These are phyloP conservation scores for Pempheris klunzingeri DNA, from an alignment of 2,797 vertebrate species.

Conservation along the genomic window DNA sequence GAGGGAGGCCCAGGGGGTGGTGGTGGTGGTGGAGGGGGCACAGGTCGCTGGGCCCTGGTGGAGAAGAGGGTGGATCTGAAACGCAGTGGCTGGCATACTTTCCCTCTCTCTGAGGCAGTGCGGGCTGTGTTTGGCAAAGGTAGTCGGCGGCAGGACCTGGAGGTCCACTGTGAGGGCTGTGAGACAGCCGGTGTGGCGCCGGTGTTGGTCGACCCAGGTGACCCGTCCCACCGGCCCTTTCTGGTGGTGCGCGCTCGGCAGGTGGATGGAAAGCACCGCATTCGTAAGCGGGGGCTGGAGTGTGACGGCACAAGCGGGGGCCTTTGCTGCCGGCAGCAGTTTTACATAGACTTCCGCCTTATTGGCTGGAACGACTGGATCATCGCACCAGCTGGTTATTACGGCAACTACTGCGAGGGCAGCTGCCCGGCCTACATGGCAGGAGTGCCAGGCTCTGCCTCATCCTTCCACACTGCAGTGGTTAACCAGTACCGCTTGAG, in stretches of 20 bases:
- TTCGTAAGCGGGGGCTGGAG: slow-evolving; percentile 96
- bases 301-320: slow-evolving; percentile 95
- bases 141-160: slow-evolving; percentile 93
- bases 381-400: slow-evolving; percentile 98
- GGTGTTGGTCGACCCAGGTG: slow-evolving; percentile 90
- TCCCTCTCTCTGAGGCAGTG: slow-evolving; percentile 93
- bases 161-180: slow-evolving; percentile 94
- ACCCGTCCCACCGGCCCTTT: slow-evolving; percentile 96
- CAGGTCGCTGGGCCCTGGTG: slow-evolving; percentile 88
- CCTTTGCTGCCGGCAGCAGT: slow-evolving; percentile 97
- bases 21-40: slow-evolving; percentile 48
- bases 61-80: slow-evolving; percentile 97
- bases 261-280: slow-evolving; percentile 93
- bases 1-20: slow-evolving; percentile 73
- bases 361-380: slow-evolving; percentile 99
- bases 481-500: slow-evolving; percentile 99
- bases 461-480: slow-evolving; percentile 98
- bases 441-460: slow-evolving; percentile 94
- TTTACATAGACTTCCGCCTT: slow-evolving; percentile 98
- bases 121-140: slow-evolving; percentile 91
- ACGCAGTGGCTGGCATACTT: slow-evolving; percentile 98
- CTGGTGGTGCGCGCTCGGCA: slow-evolving; percentile 94
- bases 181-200: slow-evolving; percentile 89
- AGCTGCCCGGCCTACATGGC: slow-evolving; percentile 98
- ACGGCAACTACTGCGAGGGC: slow-evolving; percentile 98